Evolutionary conservation across 2,888 invertebrate genomes (phyloP).

Genomic region (Timema cristinae): DNA sequence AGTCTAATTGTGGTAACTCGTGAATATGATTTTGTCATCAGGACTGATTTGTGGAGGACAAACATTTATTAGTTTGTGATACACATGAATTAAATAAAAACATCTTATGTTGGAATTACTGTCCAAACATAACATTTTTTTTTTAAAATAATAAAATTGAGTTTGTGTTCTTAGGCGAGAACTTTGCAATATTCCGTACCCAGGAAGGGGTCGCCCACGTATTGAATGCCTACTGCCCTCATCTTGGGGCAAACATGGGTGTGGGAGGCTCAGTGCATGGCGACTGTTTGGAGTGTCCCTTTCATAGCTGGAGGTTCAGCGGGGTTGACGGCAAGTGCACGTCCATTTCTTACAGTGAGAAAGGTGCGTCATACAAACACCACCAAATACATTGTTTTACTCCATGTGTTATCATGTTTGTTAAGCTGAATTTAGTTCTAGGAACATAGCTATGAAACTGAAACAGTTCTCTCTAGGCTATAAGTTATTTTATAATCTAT

Average conservation of each 20-base stretch:
- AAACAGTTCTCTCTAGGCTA: too few relatives aligned
- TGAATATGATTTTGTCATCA: too few relatives aligned
- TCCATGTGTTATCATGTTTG: too few relatives aligned
- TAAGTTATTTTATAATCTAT: too few relatives aligned
- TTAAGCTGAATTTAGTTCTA: too few relatives aligned
- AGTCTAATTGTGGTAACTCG: too few relatives aligned
- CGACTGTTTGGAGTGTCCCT: slow-evolving; percentile 81
- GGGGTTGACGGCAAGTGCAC: slow-evolving; percentile 69
- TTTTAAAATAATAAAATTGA: too few relatives aligned
- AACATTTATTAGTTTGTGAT: not conserved
- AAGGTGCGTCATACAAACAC: slow-evolving; percentile 41
- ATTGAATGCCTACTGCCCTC: slow-evolving; percentile 85
- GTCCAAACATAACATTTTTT: too few relatives aligned
- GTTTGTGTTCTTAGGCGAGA: slow-evolving; percentile 53
- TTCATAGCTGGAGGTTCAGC: slow-evolving; percentile 82
- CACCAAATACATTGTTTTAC: too few relatives aligned
- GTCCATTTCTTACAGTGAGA: slow-evolving; percentile 66
- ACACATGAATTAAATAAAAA: not conserved
- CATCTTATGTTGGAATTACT: too few relatives aligned
- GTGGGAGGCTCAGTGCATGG: slow-evolving; percentile 72
- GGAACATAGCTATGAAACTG: too few relatives aligned
- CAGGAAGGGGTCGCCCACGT: slow-evolving; percentile 60
- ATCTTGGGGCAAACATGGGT: slow-evolving; percentile 82
- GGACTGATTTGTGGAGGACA: too few relatives aligned
- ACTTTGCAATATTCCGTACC: slow-evolving; percentile 65